Base-by-base conservation (phyloP, 1,140 invertebrate genomes). In the Drosophila truncata region DNA sequence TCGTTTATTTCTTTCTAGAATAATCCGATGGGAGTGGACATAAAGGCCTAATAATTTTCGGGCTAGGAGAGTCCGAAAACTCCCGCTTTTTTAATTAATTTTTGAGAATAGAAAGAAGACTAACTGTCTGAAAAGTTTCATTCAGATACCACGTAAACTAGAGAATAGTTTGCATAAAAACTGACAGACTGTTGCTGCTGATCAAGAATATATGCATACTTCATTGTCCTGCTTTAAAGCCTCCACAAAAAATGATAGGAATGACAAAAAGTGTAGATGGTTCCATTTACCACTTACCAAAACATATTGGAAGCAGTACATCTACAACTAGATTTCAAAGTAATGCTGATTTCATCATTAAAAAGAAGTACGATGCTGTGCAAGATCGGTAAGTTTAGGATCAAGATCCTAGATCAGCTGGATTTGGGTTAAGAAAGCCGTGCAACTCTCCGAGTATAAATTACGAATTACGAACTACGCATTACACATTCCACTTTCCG, bases 401-500 rank as follows among this genome's bases (percentile, higher is more conserved):
- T 27, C 9, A n/a, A 11, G 10, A 23, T 25, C 20, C 29, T 6
- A n/a, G 9, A 41, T 9, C 18, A 16, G 27, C 23, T 9, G 3
- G 11, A 39, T 18, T 18, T 31, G 35, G 8, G 6, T 20, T 33
- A 18, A 18, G 0, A 31, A 9, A n/a, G 14, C 11, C 39, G 10
- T 29, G 50, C 50, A 52, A 52, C 10, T 31, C n/a, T 18, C 11
- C 27, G 33, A 63, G 2, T 25, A 16, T 14, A 3, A 18, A 62
- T 29, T 10, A 10, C 7, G 18, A 16, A n/a, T 39, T 39, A n/a
- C 37, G 37, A 39, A 39, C 9, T 41, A 9, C n/a, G 39, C 8
- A 33, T 54, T 50, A 65, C 44, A 20, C 61, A 52, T 49, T 67
- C 23, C n/a, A 10, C 7, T 20, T n/a, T 25, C 20, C 16, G 44